Evolutionary conservation across 2,797 vertebrate species (phyloP), one percentile per base, ranked within the genome.

Genomic region (Pagetopsis macropterus): DNA sequence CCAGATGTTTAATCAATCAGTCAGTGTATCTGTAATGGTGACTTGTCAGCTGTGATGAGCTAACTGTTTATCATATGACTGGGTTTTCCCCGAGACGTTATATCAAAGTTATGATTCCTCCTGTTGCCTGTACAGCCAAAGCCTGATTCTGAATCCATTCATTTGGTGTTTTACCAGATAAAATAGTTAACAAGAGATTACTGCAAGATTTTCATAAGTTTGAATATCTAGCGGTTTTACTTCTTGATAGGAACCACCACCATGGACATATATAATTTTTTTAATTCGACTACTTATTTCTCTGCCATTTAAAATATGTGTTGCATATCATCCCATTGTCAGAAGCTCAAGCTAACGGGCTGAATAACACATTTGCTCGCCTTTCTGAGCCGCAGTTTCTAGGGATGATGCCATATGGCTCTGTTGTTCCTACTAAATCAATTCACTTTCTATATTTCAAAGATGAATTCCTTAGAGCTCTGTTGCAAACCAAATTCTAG

Each of bases 41-140:
- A 77, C 83, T 75, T 69, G 56, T 57, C 68, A 70, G 55, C 60
- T 77, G 73, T 60, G 62, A 58, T 67, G n/a, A 61, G 56, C 65
- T 23, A 16, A 9, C 69, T 46, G 43, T 54, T 60, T 44, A 55
- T 63, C 56, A 61, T 46, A 7, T 64, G 55, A 69, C 59, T 65
- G 21, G 15, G 16, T 74, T 70, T 62, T 62, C n/a, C 16, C 19
- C 9, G 15, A 75, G 46, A 65, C 12, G 3, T 19, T 55, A 9
- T 31, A 40, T 58, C 41, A 19, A 1, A 54, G 17, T 21, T 75
- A 31, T 71, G 37, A 9, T 50, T 70, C 5, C 48, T 44, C 45
- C 37, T 11, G 41, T 49, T 66, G 50, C 51, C 58, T 50, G 23
- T 33, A 45, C 44, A 9, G 41, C 27, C 17, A 0, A 27, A 46